A percentile compares a stretch with the other conserved stretches of the same genome.
Conservation (phyloP, 2,113 vertebrate genomes). For the Pelecanus crispus region DNA sequence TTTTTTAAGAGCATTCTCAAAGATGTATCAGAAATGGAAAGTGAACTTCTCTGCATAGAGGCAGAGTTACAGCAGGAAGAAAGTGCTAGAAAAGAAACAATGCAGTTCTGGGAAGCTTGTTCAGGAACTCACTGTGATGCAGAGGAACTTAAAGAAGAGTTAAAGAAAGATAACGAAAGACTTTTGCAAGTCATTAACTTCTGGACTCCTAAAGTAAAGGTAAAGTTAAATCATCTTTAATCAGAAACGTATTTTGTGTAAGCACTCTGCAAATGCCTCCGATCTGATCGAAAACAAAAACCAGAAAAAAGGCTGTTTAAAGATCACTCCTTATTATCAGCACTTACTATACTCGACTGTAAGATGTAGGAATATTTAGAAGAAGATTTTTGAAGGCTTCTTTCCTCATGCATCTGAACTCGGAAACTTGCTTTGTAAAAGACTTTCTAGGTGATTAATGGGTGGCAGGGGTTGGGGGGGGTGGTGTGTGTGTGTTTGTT, state of each 20-base stretch:
- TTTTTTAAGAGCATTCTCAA: constrained; percentile 62
- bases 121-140: constrained; percentile 28
- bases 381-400: neutral
- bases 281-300: neutral
- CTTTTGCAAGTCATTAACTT: constrained; percentile 50
- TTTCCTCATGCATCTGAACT: neutral
- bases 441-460: neutral
- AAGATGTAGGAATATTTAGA: neutral
- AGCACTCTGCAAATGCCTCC: neutral
- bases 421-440: neutral
- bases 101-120: constrained; percentile 57
- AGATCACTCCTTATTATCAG: neutral
- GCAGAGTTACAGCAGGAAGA: constrained; percentile 54
- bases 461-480: no score
- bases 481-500: no score
- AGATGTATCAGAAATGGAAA: constrained; percentile 66
- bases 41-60: constrained; percentile 51
- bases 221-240: neutral
- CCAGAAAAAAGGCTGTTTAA: neutral
- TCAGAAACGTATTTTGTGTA: neutral
- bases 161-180: constrained; percentile 63
- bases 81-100: constrained; percentile 41
- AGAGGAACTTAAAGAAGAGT: constrained; percentile 51
- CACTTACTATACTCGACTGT: neutral
- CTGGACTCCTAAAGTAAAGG: constrained; percentile 66